Evolutionary conservation across 2,888 invertebrate genomes (phyloP).

Genomic region (Rhagium mordax): DNA sequence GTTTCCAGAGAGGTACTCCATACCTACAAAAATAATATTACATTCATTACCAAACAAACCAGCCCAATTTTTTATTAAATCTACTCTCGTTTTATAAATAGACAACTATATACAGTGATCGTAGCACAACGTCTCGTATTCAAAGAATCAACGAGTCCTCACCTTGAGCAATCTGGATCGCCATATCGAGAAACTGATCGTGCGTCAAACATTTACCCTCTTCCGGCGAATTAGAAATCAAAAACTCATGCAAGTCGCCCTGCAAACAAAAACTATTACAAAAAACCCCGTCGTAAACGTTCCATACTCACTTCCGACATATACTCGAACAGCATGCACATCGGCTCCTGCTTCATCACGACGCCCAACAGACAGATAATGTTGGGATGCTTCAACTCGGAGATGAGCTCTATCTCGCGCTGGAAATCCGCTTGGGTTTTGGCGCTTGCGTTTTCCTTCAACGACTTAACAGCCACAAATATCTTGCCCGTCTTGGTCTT

Average conservation of each 20-base stretch:
- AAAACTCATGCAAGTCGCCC: constrained; percentile 97
- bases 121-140: neutral
- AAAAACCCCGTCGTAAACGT: neutral
- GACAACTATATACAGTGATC: too few species aligned
- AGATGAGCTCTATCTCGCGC: constrained; percentile 94
- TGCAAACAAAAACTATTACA: constrained; percentile 65
- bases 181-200: constrained; percentile 90
- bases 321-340: constrained; percentile 97
- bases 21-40: constrained; percentile 71
- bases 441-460: constrained; percentile 93
- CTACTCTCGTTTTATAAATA: too few species aligned
- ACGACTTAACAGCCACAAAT: constrained; percentile 93
- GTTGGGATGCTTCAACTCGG: constrained; percentile 94
- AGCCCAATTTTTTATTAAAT: too few species aligned
- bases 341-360: constrained; percentile 89
- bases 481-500: constrained; percentile 79
- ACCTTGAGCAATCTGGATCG: constrained; percentile 87
- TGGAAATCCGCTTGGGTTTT: constrained; percentile 95
- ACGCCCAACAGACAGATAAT: constrained; percentile 96
- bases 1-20: constrained; percentile 91
- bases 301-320: constrained; percentile 82
- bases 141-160: neutral
- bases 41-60: too few species aligned
- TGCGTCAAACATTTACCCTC: constrained; percentile 85
- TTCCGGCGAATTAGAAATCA: constrained; percentile 91